A percentile compares a stretch with the other conserved stretches of the same genome.
phyloP scores from a whole-genome alignment of 2,113 vertebrate genomes.

The Panurus biarmicus region DNA sequence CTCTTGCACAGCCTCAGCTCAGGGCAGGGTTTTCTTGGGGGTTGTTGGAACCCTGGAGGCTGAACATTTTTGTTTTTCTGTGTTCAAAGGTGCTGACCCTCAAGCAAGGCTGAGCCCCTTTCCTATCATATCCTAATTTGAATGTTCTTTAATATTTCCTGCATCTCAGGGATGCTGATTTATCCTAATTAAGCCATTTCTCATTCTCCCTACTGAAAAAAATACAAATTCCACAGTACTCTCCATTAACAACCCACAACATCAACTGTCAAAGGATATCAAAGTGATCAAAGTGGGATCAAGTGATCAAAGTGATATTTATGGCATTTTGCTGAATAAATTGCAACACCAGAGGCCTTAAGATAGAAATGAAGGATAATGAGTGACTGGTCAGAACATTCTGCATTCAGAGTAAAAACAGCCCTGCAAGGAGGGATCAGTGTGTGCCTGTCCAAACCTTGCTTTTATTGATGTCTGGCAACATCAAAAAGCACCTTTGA shows the following conservation, averaged over 20 bases:
- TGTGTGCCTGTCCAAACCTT: neutral
- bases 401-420: neutral
- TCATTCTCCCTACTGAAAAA: neutral
- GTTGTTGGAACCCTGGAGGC: too few relatives aligned
- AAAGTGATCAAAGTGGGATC: neutral
- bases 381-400: neutral
- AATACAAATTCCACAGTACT: neutral
- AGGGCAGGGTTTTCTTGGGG: too few relatives aligned
- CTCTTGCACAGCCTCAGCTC: too few relatives aligned
- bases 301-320: neutral
- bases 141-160: neutral
- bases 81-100: too few relatives aligned
- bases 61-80: too few relatives aligned
- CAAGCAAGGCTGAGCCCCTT: too few relatives aligned
- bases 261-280: neutral
- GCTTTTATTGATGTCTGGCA: constrained; percentile 6
- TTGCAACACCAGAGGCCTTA: neutral
- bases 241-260: neutral
- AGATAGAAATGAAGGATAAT: neutral
- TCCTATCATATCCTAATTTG: neutral
- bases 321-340: neutral
- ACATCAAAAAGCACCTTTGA: neutral
- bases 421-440: neutral
- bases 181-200: neutral
- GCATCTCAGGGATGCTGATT: neutral